Evolutionary conservation across 2,888 invertebrate species (phyloP).

Genomic region (Drosophila mercatorum): DNA sequence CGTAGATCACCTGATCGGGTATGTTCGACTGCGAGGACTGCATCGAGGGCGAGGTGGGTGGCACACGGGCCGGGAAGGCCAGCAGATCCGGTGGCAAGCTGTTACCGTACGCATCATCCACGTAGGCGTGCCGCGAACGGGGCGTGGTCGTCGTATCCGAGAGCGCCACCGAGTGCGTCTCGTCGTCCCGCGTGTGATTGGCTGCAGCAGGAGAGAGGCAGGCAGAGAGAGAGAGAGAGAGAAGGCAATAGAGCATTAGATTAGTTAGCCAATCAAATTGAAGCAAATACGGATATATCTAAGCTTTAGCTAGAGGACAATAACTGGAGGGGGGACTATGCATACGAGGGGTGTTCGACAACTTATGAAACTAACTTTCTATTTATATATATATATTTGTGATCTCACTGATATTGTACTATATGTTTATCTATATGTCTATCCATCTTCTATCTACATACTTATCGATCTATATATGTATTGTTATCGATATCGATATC

Average conservation of each 20-base stretch:
- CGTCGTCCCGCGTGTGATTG: conserved; percentile 87
- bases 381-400: neutral
- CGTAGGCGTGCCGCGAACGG: conserved; percentile 85
- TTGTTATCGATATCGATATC: no score
- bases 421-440: no score
- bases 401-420: no score
- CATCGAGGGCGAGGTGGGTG: conserved; percentile 90
- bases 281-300: neutral
- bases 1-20: conserved; percentile 85
- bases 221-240: conserved; percentile 11
- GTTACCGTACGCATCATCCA: conserved; percentile 86
- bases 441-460: no score
- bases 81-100: conserved; percentile 93
- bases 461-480: neutral
- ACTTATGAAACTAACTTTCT: neutral
- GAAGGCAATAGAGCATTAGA: neutral
- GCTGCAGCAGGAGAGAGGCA: conserved; percentile 81
- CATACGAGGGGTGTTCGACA: neutral
- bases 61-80: conserved; percentile 90
- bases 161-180: conserved; percentile 89
- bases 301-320: neutral
- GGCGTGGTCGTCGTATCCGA: conserved; percentile 86
- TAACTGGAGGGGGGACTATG: neutral
- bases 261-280: conserved; percentile 2
- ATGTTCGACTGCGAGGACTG: conserved; percentile 92